These are phyloP conservation scores for Uromys caudimaculatus DNA, from an alignment of 2,797 vertebrate genomes.

Conservation along the genomic window DNA sequence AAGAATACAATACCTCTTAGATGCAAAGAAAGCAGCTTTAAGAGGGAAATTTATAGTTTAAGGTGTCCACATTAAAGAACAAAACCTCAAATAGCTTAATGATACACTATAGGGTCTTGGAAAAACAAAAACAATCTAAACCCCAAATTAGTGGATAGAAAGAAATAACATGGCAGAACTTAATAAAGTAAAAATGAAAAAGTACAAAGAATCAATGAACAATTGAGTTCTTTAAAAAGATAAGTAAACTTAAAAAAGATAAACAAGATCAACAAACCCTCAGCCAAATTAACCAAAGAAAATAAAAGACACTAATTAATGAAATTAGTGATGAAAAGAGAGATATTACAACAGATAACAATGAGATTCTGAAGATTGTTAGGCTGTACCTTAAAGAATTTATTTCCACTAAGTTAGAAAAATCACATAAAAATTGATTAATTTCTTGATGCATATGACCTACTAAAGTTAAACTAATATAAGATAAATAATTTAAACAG, in stretches of 20 bases:
- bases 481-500: background rate
- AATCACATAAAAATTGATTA: background rate
- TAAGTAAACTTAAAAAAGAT: background rate
- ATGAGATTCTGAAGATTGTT: background rate
- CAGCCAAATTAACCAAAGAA: background rate
- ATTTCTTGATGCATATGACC: background rate
- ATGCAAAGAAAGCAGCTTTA: background rate
- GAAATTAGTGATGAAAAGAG: background rate
- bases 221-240: background rate
- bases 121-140: background rate
- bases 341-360: background rate
- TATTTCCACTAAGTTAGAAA: background rate
- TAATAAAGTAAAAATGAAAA: background rate
- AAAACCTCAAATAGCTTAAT: background rate
- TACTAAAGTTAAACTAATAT: background rate
- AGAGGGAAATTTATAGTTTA: background rate
- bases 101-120: background rate
- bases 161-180: background rate
- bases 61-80: background rate
- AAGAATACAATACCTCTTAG: background rate
- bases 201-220: background rate
- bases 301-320: background rate
- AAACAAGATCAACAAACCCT: background rate
- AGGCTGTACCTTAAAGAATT: background rate
- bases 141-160: background rate